These are phyloP conservation scores for Ovis canadensis DNA, from an alignment of 2,113 vertebrate genomes.

Conservation along the genomic window DNA sequence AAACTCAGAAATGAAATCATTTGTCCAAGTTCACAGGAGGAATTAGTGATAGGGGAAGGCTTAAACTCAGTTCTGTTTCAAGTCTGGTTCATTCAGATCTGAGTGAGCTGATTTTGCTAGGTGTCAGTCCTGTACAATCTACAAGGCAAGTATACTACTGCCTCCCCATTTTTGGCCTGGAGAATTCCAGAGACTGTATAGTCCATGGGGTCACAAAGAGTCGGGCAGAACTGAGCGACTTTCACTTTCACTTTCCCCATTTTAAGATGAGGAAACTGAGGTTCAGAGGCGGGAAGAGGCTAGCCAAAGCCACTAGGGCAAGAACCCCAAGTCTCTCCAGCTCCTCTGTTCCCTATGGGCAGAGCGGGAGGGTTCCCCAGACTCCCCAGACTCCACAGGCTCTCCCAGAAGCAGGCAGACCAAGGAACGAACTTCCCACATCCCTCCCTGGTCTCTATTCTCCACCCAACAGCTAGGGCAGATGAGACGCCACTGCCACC, in stretches of 20 bases:
- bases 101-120: not conserved
- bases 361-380: not conserved
- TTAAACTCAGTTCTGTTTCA: not conserved
- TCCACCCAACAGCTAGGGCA: not conserved
- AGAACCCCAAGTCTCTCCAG: not conserved
- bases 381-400: not conserved
- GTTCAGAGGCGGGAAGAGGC: not conserved
- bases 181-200: not conserved
- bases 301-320: not conserved
- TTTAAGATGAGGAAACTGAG: not conserved
- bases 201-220: not conserved
- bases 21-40: not conserved
- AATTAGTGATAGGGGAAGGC: not conserved
- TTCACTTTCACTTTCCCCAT: not conserved
- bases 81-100: not conserved
- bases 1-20: not conserved
- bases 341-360: not conserved
- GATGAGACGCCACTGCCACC: not conserved
- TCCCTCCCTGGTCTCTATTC: fast-evolving
- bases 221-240: not conserved
- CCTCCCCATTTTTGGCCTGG: not conserved
- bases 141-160: not conserved
- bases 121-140: not conserved
- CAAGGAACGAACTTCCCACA: fast-evolving
- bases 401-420: too few relatives aligned